Evolutionary conservation across 2,888 invertebrate genomes (phyloP).

Genomic region (Parnassius mnemosyne): DNA sequence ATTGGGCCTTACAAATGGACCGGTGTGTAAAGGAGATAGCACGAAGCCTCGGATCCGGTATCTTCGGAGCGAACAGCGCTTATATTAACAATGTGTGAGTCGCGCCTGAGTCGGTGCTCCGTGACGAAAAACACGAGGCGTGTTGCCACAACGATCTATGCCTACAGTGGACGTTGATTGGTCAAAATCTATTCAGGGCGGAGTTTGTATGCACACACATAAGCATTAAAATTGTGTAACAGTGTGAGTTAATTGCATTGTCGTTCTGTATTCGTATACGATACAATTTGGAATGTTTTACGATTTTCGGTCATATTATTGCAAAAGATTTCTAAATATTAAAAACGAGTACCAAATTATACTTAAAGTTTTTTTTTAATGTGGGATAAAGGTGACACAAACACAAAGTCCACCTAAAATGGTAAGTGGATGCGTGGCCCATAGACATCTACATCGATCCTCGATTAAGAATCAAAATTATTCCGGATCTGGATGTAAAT

Average conservation of each 20-base stretch:
- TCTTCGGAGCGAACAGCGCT: conserved; percentile 72
- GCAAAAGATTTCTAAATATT: conserved; percentile 36
- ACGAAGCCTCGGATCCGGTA: conserved; percentile 65
- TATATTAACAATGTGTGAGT: conserved; percentile 78
- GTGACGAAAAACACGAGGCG: conserved; percentile 78
- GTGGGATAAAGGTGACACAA: too few relatives aligned
- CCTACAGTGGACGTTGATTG: conserved; percentile 63
- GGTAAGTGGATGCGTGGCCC: too few relatives aligned
- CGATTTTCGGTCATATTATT: conserved; percentile 56
- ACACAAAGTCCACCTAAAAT: too few relatives aligned
- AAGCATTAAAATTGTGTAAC: conserved; percentile 50
- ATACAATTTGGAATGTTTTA: conserved; percentile 58
- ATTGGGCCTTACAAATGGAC: conserved; percentile 32
- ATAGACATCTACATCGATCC: too few relatives aligned
- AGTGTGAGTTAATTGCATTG: conserved; percentile 78
- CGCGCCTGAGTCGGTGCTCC: conserved; percentile 79
- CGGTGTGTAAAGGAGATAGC: conserved; percentile 66
- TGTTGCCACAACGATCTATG: conserved; percentile 76
- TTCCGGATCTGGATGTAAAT: too few relatives aligned
- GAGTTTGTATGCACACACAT: conserved; percentile 67
- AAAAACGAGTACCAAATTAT: neutral
- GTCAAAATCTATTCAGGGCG: conserved; percentile 72
- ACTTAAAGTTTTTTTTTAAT: neutral
- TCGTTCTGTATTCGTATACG: conserved; percentile 66
- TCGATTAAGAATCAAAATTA: too few relatives aligned